Percentiles rank a stretch among this genome's conserved stretches.
Conservation (phyloP, 2,888 invertebrate genomes). For the Stenichneumon culpator region DNA sequence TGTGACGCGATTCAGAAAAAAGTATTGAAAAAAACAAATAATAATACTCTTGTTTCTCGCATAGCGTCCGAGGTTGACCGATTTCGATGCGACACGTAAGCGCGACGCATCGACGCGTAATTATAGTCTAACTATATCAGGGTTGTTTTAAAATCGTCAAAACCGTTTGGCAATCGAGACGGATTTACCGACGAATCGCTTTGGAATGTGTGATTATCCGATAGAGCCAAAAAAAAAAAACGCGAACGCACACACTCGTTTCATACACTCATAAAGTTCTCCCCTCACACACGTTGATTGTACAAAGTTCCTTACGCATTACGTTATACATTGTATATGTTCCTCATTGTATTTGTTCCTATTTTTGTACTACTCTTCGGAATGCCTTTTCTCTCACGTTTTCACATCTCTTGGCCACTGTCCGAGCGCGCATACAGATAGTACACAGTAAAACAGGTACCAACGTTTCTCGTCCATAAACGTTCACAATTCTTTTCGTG, state of each 20-base stretch:
- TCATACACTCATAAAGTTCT: slow-evolving; percentile 31
- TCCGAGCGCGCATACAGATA: slow-evolving; percentile 20
- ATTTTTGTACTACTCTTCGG: slow-evolving; percentile 77
- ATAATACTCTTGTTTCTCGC: neutral
- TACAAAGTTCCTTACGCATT: slow-evolving; percentile 81
- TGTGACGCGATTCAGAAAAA: slow-evolving; percentile 27
- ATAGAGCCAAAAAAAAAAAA: neutral
- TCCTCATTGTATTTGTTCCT: slow-evolving; percentile 83
- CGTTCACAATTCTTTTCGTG: too few relatives aligned
- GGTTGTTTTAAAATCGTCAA: slow-evolving; percentile 3
- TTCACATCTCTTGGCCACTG: slow-evolving; percentile 25
- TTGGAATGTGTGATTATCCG: slow-evolving; percentile 45
- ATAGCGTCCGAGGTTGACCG: neutral
- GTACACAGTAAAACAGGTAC: neutral
- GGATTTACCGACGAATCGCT: slow-evolving; percentile 22
- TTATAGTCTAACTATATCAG: slow-evolving; percentile 31
- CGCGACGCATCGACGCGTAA: neutral
- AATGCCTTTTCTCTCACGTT: slow-evolving; percentile 31
- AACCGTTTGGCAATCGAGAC: neutral
- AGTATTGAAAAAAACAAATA: neutral
- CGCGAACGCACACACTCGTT: slow-evolving; percentile 56
- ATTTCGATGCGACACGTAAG: neutral
- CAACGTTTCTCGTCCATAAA: too few relatives aligned
- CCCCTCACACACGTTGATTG: slow-evolving; percentile 71
- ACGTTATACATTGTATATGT: slow-evolving; percentile 79